Base-by-base conservation (phyloP, 2,113 vertebrate species). In the Brachyistius frenatus region DNA sequence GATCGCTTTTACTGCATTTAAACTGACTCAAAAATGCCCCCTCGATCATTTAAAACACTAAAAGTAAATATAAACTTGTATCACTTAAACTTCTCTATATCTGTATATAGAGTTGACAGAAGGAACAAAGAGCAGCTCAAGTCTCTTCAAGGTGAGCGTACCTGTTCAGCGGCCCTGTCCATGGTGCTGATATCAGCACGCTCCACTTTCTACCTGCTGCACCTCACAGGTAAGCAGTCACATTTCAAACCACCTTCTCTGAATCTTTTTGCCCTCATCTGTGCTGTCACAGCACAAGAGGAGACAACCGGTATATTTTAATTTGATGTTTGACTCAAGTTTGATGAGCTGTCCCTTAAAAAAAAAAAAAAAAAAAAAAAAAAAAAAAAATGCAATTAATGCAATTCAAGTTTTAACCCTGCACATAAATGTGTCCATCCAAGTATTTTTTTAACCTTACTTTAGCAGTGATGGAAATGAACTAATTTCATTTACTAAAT, bases 171-270 rank as follows among this genome's bases (percentile, higher is more conserved):
- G 73, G 39, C 72, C 14, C 89, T 92, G 85, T 92, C 92, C 92
- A 80, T 89, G 92, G 91, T 92, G 76, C 91, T 93, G 91, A 93
- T 85, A 37, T 78, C 39, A 32, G 37, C 32, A 1, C 2, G 2
- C 44, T 7, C 30, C 33, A 31, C 44, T 44, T 32, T 41, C 37
- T 78, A 71, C 66, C 77, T 90, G 83, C 57, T 63, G 23, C 0
- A 52, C 37, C 67, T 61, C 15, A 57, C 49, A 81, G 76, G 86
- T 78, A 16, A 30, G 11, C 33, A 66, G 52, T 31, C 1, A 41
- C 5, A 33, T 35, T 30, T 57, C 7, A 9, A 8, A 1, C 7
- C 23, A n/a, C 1, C 31, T 11, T 31, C 3, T 11, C 15, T 37
- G n/a, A 5, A 39, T 53, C n/a, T 4, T 30, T 60, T 66, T 53